Evolutionary conservation across 2,113 vertebrate species (phyloP), one percentile per base, ranked within the genome.

Genomic region (Rhinichthys klamathensis): DNA sequence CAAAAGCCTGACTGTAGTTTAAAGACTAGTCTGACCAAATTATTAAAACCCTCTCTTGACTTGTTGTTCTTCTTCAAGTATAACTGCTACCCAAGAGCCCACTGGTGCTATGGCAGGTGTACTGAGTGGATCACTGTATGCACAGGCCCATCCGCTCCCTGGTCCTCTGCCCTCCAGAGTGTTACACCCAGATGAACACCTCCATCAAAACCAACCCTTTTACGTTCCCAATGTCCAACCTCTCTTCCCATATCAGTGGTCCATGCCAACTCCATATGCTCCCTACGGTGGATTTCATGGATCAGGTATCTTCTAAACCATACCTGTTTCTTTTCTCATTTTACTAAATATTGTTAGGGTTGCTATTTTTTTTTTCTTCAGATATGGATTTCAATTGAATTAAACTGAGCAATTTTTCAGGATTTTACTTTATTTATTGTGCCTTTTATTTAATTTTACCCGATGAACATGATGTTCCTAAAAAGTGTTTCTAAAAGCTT

Each of bases 191-290:
- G 92, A 94, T 41, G 90, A 92, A 9, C 93, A 89, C 15, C 86
- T 87, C 54, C 88, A 91, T 65, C 91, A 88, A 84, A 92, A 92
- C 23, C 82, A 89, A 54, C 94, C 94, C 1, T 94, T 94, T 90
- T 96, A 93, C 38, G 41, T 95, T 0, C 94, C 93, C 83, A 92
- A 93, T 0, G 78, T 91, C 11, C 95, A 95, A 91, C 91, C 91
- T 0, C 94, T 90, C 76, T 0, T 93, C 32, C 93, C 95, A 8
- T 84, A 94, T 86, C 95, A 95, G 88, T 95, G 94, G 94, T 92
- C 92, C 0, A 18, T 94, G 69, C 88, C 92, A 2, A 67, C 93
- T 85, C 83, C 91, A 56, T 95, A 94, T 89, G 91, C 90, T 88
- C 94, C 93, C 0, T 96, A 93, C 86, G 92, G 89, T 4, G 86